Base-by-base conservation (phyloP, 1,140 invertebrate species). In the Saccostrea cuccullata region DNA sequence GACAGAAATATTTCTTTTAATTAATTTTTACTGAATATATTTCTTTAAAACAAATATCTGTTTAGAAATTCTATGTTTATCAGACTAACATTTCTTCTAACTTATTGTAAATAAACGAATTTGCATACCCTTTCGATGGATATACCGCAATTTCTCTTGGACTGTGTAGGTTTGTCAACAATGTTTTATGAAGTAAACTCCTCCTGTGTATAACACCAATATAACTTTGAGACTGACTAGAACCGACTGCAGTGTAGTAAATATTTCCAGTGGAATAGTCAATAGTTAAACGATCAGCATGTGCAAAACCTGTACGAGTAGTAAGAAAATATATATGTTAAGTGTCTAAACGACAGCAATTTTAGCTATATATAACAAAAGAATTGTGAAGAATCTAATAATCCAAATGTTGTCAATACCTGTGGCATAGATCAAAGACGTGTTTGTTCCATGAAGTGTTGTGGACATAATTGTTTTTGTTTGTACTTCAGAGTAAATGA, bases 241-340 rank as follows among this genome's bases (percentile, higher is more conserved):
- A 55, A 26, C 47, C 40, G 5, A 55, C 40, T 56, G 87, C 83
- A 0, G 87, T 85, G 26, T 56, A 88, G 47, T 88, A 88, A 4
- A 88, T 30, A 26, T 67, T 55, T 58, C 87, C 87, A 17, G 87
- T 84, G 1, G 87, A 88, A 58, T 84, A 85, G 55, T 88, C 87
- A 36, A 88, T 84, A 3, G 87, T 82, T 30, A 88, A 56, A 55
- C 83, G 56, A 55, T 84, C 58, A 23, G 87, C 82, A 56, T 55
- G 55, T 12, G 55, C 23, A 12, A 84, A 55, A 84, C 82, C 82
- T 84, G 40, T 77, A n/a, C 5, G 13, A n/a, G n/a, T 20, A 64
- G 5, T 17, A 64, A 64, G 2, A 17, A 20, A 20, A 64, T 6
- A 64, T 6, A 64, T 64, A n/a, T 64, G 58, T 3, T 60, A 0